Conservation (phyloP, 2,888 invertebrate genomes). For the Alsophila aescularia region DNA sequence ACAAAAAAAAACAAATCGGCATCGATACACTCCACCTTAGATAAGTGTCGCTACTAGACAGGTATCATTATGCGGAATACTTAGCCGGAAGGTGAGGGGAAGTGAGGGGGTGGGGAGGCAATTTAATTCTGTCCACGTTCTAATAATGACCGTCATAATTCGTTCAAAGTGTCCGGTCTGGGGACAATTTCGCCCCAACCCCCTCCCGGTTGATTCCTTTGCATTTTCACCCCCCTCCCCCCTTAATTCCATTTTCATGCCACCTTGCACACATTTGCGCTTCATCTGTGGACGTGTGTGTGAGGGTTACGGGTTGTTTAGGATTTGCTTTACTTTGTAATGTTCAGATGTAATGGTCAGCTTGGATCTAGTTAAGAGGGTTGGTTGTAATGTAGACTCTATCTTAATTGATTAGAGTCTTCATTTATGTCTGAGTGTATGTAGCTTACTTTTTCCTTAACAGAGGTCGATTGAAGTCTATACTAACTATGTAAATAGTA, state of each 20-base stretch:
- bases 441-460: too few relatives aligned
- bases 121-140: conserved; percentile 87
- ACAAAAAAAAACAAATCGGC: conserved; percentile 21
- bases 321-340: conserved; percentile 28
- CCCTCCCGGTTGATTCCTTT: conserved; percentile 77
- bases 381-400: conserved; percentile 4
- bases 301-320: conserved; percentile 38
- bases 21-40: conserved; percentile 40
- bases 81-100: conserved; percentile 72
- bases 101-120: conserved; percentile 72
- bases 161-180: conserved; percentile 86
- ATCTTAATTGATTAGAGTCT: not conserved
- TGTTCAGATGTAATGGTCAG: conserved; percentile 22
- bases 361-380: conserved; percentile 5
- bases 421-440: not conserved
- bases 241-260: conserved; percentile 83
- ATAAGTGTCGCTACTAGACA: conserved; percentile 78
- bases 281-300: conserved; percentile 58
- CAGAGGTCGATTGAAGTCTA: not conserved
- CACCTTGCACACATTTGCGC: conserved; percentile 80
- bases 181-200: conserved; percentile 74
- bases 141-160: conserved; percentile 87
- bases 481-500: too few relatives aligned
- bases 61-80: conserved; percentile 83
- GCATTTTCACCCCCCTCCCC: conserved; percentile 69